Conservation (phyloP, 2,888 invertebrate species). For the Cephus pygmeus region DNA sequence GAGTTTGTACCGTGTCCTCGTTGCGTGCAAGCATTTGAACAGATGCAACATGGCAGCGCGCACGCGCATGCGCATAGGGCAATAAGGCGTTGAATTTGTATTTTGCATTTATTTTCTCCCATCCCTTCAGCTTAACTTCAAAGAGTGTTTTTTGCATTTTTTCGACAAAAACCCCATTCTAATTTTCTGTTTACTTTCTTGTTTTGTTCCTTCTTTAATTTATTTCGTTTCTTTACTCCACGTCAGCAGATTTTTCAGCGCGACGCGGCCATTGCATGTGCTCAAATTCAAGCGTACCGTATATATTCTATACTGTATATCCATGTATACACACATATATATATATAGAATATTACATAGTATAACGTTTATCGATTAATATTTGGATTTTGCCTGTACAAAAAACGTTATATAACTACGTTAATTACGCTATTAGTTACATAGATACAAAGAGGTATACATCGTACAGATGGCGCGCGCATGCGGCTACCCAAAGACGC, state of each 20-base stretch:
- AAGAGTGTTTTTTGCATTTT: too few species aligned
- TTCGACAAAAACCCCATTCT: too few species aligned
- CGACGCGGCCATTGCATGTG: slow-evolving; percentile 10
- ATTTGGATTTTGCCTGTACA: slow-evolving; percentile 19
- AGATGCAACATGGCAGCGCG: slow-evolving; percentile 14
- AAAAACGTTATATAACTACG: slow-evolving; percentile 13
- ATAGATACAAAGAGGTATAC: slow-evolving; percentile 48
- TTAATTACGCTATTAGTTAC: slow-evolving; percentile 7
- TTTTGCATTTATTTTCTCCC: too few species aligned
- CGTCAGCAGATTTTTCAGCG: not conserved
- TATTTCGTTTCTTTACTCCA: too few species aligned
- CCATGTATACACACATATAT: not conserved
- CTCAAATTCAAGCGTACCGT: slow-evolving; percentile 24
- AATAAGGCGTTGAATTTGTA: not conserved
- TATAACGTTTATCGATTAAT: not conserved
- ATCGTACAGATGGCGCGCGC: slow-evolving; percentile 16
- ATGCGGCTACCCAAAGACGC: too few species aligned
- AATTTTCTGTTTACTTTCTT: too few species aligned
- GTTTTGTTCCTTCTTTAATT: too few species aligned
- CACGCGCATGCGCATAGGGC: not conserved
- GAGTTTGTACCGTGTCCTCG: slow-evolving; percentile 62
- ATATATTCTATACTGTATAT: slow-evolving; percentile 19
- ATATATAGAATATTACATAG: not conserved
- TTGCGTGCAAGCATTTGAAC: slow-evolving; percentile 39
- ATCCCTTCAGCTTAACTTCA: too few species aligned